Conservation (phyloP, 2,888 invertebrate genomes). For the Acronicta leporina region DNA sequence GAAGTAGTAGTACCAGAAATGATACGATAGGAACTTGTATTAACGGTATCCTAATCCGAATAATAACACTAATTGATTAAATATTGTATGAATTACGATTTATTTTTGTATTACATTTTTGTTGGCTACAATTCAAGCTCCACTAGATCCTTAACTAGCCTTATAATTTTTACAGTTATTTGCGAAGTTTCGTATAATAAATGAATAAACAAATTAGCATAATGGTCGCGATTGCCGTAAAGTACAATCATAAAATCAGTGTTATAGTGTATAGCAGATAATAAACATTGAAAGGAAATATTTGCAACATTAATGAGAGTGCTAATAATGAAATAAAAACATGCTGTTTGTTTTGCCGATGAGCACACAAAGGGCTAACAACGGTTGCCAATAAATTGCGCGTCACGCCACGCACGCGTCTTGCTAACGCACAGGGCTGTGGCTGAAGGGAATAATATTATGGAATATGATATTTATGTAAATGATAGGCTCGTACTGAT, state of each 20-base stretch:
- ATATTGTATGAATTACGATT: no score
- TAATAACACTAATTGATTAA: no score
- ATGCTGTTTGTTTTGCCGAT: slow-evolving; percentile 66
- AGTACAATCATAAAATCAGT: not conserved
- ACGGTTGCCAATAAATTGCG: slow-evolving; percentile 54
- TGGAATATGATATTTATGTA: not conserved
- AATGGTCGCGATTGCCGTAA: not conserved
- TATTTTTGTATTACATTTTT: no score
- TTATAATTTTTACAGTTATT: no score
- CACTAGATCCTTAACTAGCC: no score
- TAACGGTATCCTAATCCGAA: no score
- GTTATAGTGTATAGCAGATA: slow-evolving; percentile 16
- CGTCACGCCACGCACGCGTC: slow-evolving; percentile 52
- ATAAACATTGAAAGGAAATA: slow-evolving; percentile 37
- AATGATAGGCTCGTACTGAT: no score
- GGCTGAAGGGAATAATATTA: not conserved
- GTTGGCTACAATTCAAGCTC: no score
- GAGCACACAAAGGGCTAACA: slow-evolving; percentile 59
- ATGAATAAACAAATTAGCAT: no score
- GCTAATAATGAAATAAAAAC: slow-evolving; percentile 73
- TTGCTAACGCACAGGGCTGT: slow-evolving; percentile 42
- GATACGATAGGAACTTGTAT: no score
- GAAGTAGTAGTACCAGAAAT: no score
- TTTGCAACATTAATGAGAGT: slow-evolving; percentile 42
- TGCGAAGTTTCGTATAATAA: no score